A percentile compares a stretch with the other conserved stretches of the same genome.
phyloP scores from a whole-genome alignment of 2,113 vertebrate genomes.

The Shinisaurus crocodilurus region DNA sequence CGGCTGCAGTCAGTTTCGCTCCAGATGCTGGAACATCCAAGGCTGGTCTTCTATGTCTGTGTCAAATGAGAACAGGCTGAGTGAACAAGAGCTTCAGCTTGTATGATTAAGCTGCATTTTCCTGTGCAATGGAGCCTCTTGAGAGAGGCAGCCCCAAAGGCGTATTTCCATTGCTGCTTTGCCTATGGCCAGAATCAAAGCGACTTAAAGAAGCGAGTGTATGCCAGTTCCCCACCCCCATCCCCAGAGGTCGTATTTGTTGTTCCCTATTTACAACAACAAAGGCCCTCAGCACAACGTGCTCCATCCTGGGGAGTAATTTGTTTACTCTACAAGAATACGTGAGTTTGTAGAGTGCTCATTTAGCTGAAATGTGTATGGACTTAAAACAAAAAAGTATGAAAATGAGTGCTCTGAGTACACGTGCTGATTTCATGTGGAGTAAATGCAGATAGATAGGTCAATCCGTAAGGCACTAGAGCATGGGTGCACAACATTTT shows the following conservation, averaged over 20 bases:
- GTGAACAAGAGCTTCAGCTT: slow-evolving; percentile 23
- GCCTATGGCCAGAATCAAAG: slow-evolving; percentile 37
- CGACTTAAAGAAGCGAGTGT: slow-evolving; percentile 1
- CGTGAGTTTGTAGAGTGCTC: slow-evolving; percentile 50
- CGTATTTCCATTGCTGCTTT: slow-evolving; percentile 45
- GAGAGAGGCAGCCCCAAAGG: slow-evolving; percentile 33
- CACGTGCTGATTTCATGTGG: slow-evolving; percentile 25
- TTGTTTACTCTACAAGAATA: slow-evolving; percentile 27
- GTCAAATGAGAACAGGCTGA: slow-evolving; percentile 15
- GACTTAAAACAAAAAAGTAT: neutral
- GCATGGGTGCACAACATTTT: too few species aligned
- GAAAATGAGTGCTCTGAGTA: slow-evolving; percentile 26
- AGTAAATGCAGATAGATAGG: slow-evolving; percentile 51
- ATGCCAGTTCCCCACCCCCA: neutral
- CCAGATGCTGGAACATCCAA: neutral
- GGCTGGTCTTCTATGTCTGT: neutral
- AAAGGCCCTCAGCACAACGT: slow-evolving; percentile 40
- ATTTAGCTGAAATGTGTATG: slow-evolving; percentile 54
- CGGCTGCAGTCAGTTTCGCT: neutral
- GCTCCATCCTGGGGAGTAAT: slow-evolving; percentile 54
- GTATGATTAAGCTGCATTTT: slow-evolving; percentile 55
- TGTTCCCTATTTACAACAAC: slow-evolving; percentile 54
- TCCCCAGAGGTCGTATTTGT: slow-evolving; percentile 35
- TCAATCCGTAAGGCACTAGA: neutral
- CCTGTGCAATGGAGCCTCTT: slow-evolving; percentile 21